Base-by-base conservation (phyloP, 2,113 vertebrate species). In the Paramormyrops kingsleyae region DNA sequence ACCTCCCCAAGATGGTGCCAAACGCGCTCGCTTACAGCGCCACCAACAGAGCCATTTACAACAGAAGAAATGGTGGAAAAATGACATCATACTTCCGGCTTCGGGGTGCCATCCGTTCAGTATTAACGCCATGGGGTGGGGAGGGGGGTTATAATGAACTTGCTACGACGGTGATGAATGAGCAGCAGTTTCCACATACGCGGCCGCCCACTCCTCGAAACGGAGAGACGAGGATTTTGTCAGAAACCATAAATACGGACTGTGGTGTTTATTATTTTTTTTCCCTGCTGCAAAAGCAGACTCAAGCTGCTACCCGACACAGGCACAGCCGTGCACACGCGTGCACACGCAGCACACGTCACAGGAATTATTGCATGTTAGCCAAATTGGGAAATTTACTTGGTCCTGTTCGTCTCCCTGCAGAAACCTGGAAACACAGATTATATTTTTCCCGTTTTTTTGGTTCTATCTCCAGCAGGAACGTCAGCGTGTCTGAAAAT, bases 301-400 rank as follows among this genome's bases (percentile, higher is more conserved):
- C 70, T 39, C 13, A 35, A 35, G 31, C 70, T 77, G 70, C 70
- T 3, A 17, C 87, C 42, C 52, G 31, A 0, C 56, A 74, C 62
- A 66, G 24, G 47, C 87, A 19, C 42, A 31, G 13, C 9, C 39
- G n/a, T 9, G 47, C 87, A 35, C 59, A 50, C n/a, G 50, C 42
- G 66, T 44, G 66, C 44, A 50, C 13, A 31, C n/a, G 44, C 5
- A 47, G 19, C 13, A 15, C 9, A 77, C 44, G 2, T 74, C 59
- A 46, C 46, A 39, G 1, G 47, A 47, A 49, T 52, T 31, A 74
- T 44, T 52, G 84, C 87, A 42, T 9, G 62, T 66, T 84, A 88
- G 88, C 87, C 90, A 88, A 70, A 91, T 49, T 80, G 31, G 77
- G 83, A 91, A 50, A 91, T 39, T 83, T 50, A 88, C 35, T 59